Conservation (phyloP, 2,113 vertebrate genomes). For the Thermophis baileyi region DNA sequence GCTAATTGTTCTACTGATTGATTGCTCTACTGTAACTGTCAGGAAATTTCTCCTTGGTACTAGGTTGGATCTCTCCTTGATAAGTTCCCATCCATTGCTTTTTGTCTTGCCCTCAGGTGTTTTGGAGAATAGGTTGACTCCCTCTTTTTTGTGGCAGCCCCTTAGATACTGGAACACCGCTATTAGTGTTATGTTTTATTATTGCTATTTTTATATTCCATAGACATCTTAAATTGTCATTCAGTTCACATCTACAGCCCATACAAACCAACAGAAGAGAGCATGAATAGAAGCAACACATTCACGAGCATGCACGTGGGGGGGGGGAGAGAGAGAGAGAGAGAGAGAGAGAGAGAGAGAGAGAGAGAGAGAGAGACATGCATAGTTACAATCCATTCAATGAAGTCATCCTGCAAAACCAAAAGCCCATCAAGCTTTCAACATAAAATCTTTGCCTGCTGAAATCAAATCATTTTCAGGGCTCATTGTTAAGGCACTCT, state of each 20-base stretch:
- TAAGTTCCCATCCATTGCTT: not conserved
- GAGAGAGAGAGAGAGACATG: no score
- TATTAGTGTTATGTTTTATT: no score
- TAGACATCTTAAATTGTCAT: no score
- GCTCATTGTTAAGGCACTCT: constrained; percentile 26
- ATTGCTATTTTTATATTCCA: no score
- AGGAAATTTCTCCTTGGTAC: not conserved
- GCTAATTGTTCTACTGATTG: not conserved
- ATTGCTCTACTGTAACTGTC: not conserved
- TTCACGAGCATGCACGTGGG: not conserved
- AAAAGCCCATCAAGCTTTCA: constrained; percentile 45
- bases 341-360: no score
- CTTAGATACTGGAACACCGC: not conserved
- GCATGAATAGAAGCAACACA: not conserved
- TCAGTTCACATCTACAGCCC: not conserved
- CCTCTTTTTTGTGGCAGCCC: not conserved
- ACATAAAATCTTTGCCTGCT: constrained; percentile 45
- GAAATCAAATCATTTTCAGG: constrained; percentile 50
- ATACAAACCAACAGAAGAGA: not conserved
- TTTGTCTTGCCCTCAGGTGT: not conserved
- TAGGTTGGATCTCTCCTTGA: not conserved
- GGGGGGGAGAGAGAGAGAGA: no score
- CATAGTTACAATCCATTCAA: constrained; percentile 52
- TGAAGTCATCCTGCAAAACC: constrained; percentile 53
- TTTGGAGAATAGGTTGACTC: not conserved